A percentile compares a stretch with the other conserved stretches of the same genome.
phyloP scores from a whole-genome alignment of 2,797 vertebrate genomes.

The Merluccius polli region DNA sequence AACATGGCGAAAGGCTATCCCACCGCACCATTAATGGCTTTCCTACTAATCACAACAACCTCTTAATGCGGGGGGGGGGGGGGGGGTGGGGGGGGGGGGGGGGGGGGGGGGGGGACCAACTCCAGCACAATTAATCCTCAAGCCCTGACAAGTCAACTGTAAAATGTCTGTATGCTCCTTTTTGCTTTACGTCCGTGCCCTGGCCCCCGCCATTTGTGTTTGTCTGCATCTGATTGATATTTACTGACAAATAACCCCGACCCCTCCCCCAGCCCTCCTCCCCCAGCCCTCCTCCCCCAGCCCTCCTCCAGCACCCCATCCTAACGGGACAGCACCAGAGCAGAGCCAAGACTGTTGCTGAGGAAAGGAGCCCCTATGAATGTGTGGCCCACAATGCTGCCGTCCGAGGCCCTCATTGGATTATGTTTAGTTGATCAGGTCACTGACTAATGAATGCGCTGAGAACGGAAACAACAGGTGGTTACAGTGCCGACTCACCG shows the following conservation, averaged over 20 bases:
- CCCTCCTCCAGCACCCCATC: background rate
- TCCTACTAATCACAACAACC: conserved; percentile 3
- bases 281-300: background rate
- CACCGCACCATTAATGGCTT: background rate
- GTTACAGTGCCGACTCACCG: background rate
- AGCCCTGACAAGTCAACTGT: conserved; percentile 57
- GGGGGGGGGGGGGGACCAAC: conserved; percentile 18
- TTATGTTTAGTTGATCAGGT: conserved; percentile 57
- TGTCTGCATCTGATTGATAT: conserved; percentile 56
- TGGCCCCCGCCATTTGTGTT: conserved; percentile 33
- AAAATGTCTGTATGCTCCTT: conserved; percentile 50
- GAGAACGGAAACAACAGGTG: background rate
- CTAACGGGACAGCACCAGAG: background rate
- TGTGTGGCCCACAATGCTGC: background rate
- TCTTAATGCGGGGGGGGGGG: conserved; percentile 5
- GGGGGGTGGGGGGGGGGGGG: background rate
- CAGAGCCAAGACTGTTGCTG: background rate
- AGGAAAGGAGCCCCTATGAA: background rate
- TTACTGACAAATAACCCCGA: conserved; percentile 51
- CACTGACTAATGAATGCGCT: conserved; percentile 50
- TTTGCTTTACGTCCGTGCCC: conserved; percentile 45
- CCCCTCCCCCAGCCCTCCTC: conserved; percentile 9
- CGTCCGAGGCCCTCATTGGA: conserved; percentile 35
- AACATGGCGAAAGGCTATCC: too few relatives aligned
- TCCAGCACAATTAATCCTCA: conserved; percentile 52